Base-by-base conservation (phyloP, 2,797 vertebrate species). In the Zalophus californianus region DNA sequence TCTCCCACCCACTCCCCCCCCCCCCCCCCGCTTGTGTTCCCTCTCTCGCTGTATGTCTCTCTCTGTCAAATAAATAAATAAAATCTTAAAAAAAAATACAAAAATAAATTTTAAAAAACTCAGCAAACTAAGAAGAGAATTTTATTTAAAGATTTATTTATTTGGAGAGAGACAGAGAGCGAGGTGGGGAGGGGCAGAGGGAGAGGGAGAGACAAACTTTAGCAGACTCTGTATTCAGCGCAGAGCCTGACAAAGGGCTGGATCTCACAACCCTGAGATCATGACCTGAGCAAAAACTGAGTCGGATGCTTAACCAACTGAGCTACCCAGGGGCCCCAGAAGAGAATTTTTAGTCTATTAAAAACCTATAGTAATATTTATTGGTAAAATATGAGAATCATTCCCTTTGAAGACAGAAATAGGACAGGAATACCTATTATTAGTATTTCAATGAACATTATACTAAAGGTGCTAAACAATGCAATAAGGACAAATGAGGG, bases 331-430 rank as follows among this genome's bases (percentile, higher is more conserved):
- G 4, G 9, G n/a, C 66, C n/a, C 52, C 25, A 78, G 54, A 75
- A 88, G 38, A 88, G 2, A 78, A 52, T 88, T 77, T 77, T 77
- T 77, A 86, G 50, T 62, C 48, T n/a, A 75, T 56, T 86, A 86
- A 91, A 86, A 64, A 20, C 12, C 64, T 73, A 32, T 20, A 52
- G 64, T 44, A 86, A 50, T 50, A 93, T 70, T 70, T 90, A 96
- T 54, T 79, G 73, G 64, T 79, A 93, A 72, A 79, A 93, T 64
- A 84, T 29, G 58, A 50, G 20, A 86, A 86, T 92, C 21, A 90
- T 41, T 85, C 44, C 15, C 27, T 94, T 38, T 87, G 68, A 91
- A 87, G 54, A 70, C n/a, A 62, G n/a, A 66, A 72, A 79, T 54
- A 72, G n/a, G 25, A 94, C 10, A 83, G 41, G 72, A 78, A 90